Base-by-base conservation (phyloP, 2,797 vertebrate species). In the Sebastes minor region DNA sequence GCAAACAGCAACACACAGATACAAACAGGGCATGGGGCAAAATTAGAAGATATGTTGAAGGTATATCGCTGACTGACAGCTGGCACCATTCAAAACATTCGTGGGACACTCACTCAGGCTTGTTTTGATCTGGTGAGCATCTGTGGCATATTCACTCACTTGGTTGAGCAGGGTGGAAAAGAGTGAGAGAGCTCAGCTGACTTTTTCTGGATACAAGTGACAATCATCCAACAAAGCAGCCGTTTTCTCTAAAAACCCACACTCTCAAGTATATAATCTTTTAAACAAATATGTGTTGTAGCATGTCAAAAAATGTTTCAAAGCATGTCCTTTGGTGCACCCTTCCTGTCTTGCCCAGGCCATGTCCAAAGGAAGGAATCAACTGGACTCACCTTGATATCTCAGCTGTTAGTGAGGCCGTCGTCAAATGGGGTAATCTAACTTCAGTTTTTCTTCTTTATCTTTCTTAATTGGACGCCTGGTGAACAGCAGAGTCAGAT, bases 121-220 rank as follows among this genome's bases (percentile, higher is more conserved):
- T 72, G 67, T 71, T 82, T 83, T 78, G 80, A 85, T 53, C 67
- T 71, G 22, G 6, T 25, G 68, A 84, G 56, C 49, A 75, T 78
- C 66, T 78, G 77, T 72, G 71, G n/a, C 53, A 23, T 23, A 52
- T 80, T 64, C 56, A 27, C 60, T 70, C 49, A 18, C 70, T 33
- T 16, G 22, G 23, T 46, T 62, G 57, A 13, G 42, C 25, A 30
- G 61, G 33, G 27, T 18, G 63, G 32, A 63, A 64, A 62, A 67
- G 27, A 32, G 55, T n/a, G 53, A 38, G 2, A 33, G 22, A 60
- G 35, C 28, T 62, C 63, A 25, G 18, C 13, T 30, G 27, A 53
- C 23, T 59, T 56, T 61, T 60, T 1, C 56, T 13, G 28, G 10
- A 14, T 28, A 27, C 23, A 38, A 5, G 63, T 52, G 22, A 5